Evolutionary conservation across 1,140 invertebrate genomes (phyloP).

Genomic region (Bombyx mori): ASM3026992v2 NC_085124.1:10712001-10712500

Average conservation of each 20-base stretch:
- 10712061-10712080: not conserved
- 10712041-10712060: not conserved
- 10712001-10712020: not conserved
- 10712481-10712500: slow-evolving; percentile 51
- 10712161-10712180: slow-evolving; percentile 6
- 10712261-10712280: slow-evolving; percentile 14
- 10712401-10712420: slow-evolving; percentile 20
- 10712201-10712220: slow-evolving; percentile 20
- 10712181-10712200: slow-evolving; percentile 15
- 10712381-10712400: slow-evolving; percentile 16
- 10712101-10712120: not conserved
- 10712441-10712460: slow-evolving; percentile 30
- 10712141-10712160: too few species aligned
- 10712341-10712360: slow-evolving; percentile 14
- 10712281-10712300: slow-evolving; percentile 13
- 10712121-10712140: not conserved
- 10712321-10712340: slow-evolving; percentile 18
- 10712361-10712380: slow-evolving; percentile 21
- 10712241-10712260: slow-evolving; percentile 13
- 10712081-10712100: not conserved
- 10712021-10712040: not conserved
- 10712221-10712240: slow-evolving; percentile 13
- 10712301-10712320: slow-evolving; percentile 25
- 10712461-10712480: slow-evolving; percentile 32
- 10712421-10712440: slow-evolving; percentile 28